Evolutionary conservation across 2,113 vertebrate genomes (phyloP), one percentile per base, ranked within the genome.

Genomic region (Passer montanus): DNA sequence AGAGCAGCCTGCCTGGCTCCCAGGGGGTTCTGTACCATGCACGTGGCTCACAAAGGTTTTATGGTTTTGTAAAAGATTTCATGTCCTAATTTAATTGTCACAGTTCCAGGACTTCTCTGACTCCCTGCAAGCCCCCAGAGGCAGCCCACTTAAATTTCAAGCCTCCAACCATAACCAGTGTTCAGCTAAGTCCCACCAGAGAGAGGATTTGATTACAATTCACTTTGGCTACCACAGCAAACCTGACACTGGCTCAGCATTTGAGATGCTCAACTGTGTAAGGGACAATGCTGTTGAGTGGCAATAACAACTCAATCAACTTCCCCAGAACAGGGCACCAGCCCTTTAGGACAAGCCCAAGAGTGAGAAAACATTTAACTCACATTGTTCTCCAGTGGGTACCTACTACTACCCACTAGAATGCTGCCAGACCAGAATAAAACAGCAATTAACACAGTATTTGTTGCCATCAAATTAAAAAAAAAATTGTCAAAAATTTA

Each of bases 11-110:
- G 20, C 44, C 73, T 41, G 13, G 4, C 11, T 55, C 52, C 49
- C 62, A 18, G 16, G 7, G 37, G 7, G 3, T 1, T 16, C 22
- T 46, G 24, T 41, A 35, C 43, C 76, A 9, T 1, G 23, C 4
- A 53, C 0, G 0, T 44, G 46, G 13, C n/a, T 79, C 8, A 0
- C 41, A 58, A 46, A 83, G 28, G 15, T 59, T 90, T 37, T 6
- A 56, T 17, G 43, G 49, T 14, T 84, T 63, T 70, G 35, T 50
- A 21, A 47, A 50, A 70, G 49, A 84, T 77, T 70, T 56, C 56
- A 37, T n/a, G 43, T 84, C 49, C 49, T 70, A 37, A 70, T 86
- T 77, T 46, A 62, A 92, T 70, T 81, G 64, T 84, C 63, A 86
- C 44, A 56, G 31, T 52, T 78, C 33, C 1, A 2, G 43, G 20